Percentiles rank a stretch among this genome's conserved stretches.
phyloP scores from a whole-genome alignment of 2,113 vertebrate species.

The Microtus richardsoni region DNA sequence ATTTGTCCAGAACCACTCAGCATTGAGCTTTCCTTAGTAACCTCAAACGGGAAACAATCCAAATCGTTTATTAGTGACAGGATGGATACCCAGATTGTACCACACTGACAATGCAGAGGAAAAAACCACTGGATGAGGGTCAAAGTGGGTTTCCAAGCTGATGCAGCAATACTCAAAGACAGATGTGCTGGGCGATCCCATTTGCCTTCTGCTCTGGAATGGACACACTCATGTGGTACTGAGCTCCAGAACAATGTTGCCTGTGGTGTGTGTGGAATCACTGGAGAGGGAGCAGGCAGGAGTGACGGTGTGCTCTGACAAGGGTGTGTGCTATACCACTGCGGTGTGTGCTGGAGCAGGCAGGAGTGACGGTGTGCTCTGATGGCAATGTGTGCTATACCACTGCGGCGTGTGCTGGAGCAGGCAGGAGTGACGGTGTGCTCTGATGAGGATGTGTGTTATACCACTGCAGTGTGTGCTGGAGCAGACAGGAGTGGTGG shows the following conservation, averaged over 20 bases:
- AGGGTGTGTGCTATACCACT: background rate
- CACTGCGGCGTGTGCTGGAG: background rate
- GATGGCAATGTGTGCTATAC: background rate
- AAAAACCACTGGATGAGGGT: background rate
- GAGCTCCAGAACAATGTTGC: background rate
- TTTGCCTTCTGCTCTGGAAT: rapidly evolving
- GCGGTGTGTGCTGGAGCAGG: background rate
- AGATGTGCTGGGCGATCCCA: background rate
- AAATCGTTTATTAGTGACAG: slow-evolving; percentile 32
- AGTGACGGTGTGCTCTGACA: background rate
- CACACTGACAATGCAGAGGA: background rate
- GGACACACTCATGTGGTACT: background rate
- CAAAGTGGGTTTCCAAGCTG: background rate
- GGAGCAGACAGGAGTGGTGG: too few relatives aligned
- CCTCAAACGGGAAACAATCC: background rate
- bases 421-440: background rate
- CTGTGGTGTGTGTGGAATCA: background rate
- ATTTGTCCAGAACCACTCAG: background rate
- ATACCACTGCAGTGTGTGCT: too few relatives aligned
- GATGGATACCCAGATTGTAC: background rate
- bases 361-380: background rate
- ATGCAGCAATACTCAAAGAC: background rate
- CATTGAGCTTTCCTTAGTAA: background rate
- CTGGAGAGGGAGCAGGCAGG: background rate
- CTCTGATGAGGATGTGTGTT: background rate